Evolutionary conservation across 2,797 vertebrate genomes (phyloP).

Genomic region (Eulemur mongoz): DNA sequence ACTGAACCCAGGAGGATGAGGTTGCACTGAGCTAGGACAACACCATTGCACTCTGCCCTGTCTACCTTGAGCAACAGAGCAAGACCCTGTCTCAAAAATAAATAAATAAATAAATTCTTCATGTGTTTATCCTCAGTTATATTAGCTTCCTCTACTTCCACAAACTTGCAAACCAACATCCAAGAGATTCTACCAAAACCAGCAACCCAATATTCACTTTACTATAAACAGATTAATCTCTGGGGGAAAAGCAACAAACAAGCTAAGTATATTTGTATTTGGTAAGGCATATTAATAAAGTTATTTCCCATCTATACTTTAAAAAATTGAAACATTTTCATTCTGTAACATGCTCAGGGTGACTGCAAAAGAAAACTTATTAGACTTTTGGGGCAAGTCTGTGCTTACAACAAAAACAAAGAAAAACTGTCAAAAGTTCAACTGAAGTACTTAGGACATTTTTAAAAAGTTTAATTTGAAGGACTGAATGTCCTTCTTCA

Average conservation of each 20-base stretch:
- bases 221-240: not conserved
- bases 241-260: not conserved
- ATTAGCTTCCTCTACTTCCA: conserved; percentile 25
- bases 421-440: not conserved
- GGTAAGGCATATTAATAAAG: not conserved
- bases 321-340: not conserved
- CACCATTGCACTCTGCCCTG: not conserved
- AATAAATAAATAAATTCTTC: not conserved
- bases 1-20: not conserved
- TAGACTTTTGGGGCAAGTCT: not conserved
- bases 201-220: conserved; percentile 25
- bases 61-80: not conserved
- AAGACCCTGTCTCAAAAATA: not conserved
- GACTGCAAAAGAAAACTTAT: not conserved
- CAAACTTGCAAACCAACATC: not conserved
- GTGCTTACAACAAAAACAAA: not conserved
- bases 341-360: not conserved
- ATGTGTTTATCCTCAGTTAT: not conserved
- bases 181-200: conserved; percentile 20
- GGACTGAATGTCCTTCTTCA: not conserved
- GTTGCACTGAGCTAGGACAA: not conserved
- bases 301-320: not conserved
- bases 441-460: not conserved
- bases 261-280: not conserved
- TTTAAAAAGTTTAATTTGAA: not conserved